Evolutionary conservation across 2,888 invertebrate species (phyloP), one percentile per base, ranked within the genome.

Genomic region (Rhagium mordax): DNA sequence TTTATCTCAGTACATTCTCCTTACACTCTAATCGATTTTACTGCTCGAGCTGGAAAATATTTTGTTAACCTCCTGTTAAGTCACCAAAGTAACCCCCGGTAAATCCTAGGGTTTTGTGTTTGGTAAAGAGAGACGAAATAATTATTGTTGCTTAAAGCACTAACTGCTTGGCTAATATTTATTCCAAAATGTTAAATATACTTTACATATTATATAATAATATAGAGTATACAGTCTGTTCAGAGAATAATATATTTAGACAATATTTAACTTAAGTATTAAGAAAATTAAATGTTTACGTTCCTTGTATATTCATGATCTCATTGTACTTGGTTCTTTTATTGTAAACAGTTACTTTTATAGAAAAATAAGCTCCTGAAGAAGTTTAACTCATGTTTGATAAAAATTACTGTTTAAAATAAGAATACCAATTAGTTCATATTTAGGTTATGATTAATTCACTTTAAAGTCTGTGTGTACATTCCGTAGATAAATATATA

Each of bases 401-500:
- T 29, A 29, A 33, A 29, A 33, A 10, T 60, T 29, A 29, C 29
- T 16, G 59, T 29, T 18, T 41, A 33, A 47, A 15, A 20, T 61
- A 61, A 33, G 16, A 15, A 21, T 51, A 51, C 55, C 55, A 24
- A 13, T 18, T 21, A 48, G 5, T 61, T 61, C 21, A 18, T 29
- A 49, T 24, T 64, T 15, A n/a, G 6, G 8, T 59, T 59, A 59
- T 59, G 18, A 59, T 68, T 59, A 41, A 57, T 15, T 33, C 41
- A 41, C 41, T 10, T 69, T 41, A 68, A 73, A 70, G 66, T 69
- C 69, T 74, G 65, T 76, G 69, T 74, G 69, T 74, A 75, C 75
- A 75, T 75, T 77, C 74, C 74, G 53, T 75, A 72, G 67, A 60
- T 64, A 72, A 71, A 64, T 64, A 74, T 76, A 70, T 78, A 78